These are phyloP conservation scores for Cephonodes hylas DNA, from an alignment of 2,888 invertebrate genomes.

Conservation along the genomic window DNA sequence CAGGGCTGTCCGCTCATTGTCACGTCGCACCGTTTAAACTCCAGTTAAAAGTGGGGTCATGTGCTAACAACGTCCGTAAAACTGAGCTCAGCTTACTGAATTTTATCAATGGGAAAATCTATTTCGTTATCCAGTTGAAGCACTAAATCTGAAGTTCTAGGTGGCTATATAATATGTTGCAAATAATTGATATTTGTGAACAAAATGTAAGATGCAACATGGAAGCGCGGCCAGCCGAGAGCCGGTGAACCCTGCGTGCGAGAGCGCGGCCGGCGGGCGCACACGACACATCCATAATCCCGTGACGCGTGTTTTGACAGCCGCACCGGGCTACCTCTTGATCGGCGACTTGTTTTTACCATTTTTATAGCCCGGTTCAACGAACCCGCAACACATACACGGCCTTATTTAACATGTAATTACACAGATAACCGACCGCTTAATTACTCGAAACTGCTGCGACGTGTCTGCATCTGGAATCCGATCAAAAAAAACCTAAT, in stretches of 20 bases:
- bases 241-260: conserved; percentile 30
- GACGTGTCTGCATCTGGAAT: conserved; percentile 49
- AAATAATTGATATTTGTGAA: not conserved
- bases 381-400: conserved; percentile 54
- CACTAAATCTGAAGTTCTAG: not conserved
- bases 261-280: conserved; percentile 19
- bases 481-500: conserved; percentile 58
- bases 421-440: conserved; percentile 67
- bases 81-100: not conserved
- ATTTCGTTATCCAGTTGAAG: not conserved
- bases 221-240: not conserved
- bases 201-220: not conserved
- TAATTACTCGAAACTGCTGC: conserved; percentile 72
- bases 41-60: not conserved
- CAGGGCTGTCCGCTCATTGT: conserved; percentile 21
- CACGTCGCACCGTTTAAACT: conserved; percentile 16
- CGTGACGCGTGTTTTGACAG: conserved; percentile 76
- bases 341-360: conserved; percentile 50
- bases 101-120: not conserved
- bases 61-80: not conserved
- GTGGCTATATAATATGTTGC: not conserved
- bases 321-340: conserved; percentile 53
- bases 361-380: conserved; percentile 52
- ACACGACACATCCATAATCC: conserved; percentile 69
- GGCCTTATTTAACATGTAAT: conserved; percentile 70